Evolutionary conservation across 2,113 vertebrate genomes (phyloP).

Genomic region (Aviceda subcristata): DNA sequence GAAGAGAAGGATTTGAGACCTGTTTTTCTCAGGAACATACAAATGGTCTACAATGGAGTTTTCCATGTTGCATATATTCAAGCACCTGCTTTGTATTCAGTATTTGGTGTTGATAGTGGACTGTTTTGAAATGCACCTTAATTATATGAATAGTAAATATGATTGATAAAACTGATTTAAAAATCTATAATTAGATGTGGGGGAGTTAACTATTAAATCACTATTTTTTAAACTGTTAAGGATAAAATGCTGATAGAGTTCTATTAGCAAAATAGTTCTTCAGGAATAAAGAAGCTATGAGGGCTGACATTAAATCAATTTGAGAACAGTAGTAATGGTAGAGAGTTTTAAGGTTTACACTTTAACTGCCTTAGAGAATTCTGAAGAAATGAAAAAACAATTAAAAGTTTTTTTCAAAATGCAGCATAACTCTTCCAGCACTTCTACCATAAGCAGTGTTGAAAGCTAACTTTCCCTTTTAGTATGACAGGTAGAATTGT

Average conservation of each 20-base stretch:
- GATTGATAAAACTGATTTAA: not conserved
- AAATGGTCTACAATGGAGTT: not conserved
- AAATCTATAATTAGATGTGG: not conserved
- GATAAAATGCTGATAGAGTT: not conserved
- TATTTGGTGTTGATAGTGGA: not conserved
- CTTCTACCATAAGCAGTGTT: not conserved
- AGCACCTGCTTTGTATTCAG: not conserved
- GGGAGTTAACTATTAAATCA: not conserved
- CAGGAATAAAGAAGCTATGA: not conserved
- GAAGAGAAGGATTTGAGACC: not conserved
- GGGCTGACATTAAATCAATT: not conserved
- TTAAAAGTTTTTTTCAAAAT: slow-evolving; percentile 13
- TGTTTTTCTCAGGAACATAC: not conserved
- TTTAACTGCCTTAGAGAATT: not conserved
- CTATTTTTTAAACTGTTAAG: not conserved
- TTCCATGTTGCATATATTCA: not conserved
- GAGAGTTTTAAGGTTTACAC: not conserved
- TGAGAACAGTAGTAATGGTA: not conserved
- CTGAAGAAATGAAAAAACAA: slow-evolving; percentile 25
- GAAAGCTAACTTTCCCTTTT: slow-evolving; percentile 62
- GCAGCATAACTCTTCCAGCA: slow-evolving; percentile 1
- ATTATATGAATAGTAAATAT: not conserved
- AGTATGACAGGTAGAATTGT: slow-evolving; percentile 71
- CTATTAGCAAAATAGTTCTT: not conserved
- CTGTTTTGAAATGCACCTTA: not conserved